These are phyloP conservation scores for Centropus bengalensis DNA, from an alignment of 2,113 vertebrate genomes.

Conservation along the genomic window DNA sequence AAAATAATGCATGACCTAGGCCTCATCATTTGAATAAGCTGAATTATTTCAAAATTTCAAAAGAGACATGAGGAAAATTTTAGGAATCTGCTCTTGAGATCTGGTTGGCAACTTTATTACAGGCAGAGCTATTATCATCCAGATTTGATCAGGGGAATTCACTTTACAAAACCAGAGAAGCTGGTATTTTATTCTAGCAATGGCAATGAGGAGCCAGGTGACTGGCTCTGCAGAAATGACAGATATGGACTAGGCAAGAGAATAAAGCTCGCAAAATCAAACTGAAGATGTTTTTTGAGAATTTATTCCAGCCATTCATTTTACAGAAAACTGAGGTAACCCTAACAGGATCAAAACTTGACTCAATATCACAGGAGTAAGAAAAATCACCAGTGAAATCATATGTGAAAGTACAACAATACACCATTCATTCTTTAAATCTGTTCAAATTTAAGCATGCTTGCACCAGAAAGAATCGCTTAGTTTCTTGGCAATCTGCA, in stretches of 20 bases:
- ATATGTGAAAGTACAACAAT: not conserved
- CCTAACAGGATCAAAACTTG: not conserved
- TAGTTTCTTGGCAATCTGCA: not conserved
- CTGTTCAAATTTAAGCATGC: not conserved
- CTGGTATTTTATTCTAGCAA: not conserved
- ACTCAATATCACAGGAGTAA: not conserved
- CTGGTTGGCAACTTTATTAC: not conserved
- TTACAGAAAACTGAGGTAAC: slow-evolving; percentile 55
- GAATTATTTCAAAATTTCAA: not conserved
- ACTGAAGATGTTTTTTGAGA: not conserved
- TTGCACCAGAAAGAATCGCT: not conserved
- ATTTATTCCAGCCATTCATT: slow-evolving; percentile 48
- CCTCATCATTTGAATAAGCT: not conserved
- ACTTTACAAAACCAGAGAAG: not conserved
- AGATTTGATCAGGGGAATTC: not conserved
- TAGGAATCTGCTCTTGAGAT: not conserved
- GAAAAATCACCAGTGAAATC: slow-evolving; percentile 5
- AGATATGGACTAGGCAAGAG: not conserved
- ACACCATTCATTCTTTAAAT: not conserved
- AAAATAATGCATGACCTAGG: not conserved
- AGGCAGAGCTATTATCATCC: not conserved
- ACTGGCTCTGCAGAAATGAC: not conserved
- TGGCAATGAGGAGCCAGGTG: not conserved
- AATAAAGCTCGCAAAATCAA: not conserved
- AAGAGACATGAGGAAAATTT: not conserved